Evolutionary conservation across 2,113 vertebrate genomes (phyloP).

Genomic region (Myodes glareolus): DNA sequence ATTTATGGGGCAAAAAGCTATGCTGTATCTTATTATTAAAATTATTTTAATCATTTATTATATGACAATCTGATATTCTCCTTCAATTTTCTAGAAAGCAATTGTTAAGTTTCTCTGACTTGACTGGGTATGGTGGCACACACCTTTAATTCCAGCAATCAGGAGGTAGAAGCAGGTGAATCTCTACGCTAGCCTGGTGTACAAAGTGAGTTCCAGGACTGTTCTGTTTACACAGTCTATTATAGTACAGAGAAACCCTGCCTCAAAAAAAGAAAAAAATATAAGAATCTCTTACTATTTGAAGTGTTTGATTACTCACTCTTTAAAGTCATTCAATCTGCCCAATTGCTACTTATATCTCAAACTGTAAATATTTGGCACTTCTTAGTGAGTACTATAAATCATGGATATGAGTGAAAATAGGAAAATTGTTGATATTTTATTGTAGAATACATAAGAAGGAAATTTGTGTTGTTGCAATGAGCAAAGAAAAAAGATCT

Average conservation of each 20-base stretch:
- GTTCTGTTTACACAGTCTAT: no score
- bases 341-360: not conserved
- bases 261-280: not conserved
- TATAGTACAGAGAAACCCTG: not conserved
- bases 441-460: not conserved
- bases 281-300: not conserved
- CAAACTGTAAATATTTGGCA: not conserved
- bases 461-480: not conserved
- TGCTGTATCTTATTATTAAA: not conserved
- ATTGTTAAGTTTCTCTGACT: not conserved
- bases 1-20: not conserved
- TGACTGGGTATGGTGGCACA: not conserved
- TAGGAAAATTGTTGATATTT: not conserved
- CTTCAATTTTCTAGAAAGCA: slow-evolving; percentile 63
- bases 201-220: not conserved
- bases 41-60: slow-evolving; percentile 52
- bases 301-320: slow-evolving; percentile 31
- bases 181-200: not conserved
- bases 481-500: not conserved
- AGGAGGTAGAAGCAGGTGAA: not conserved
- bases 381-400: not conserved
- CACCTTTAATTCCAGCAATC: not conserved
- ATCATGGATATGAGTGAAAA: not conserved
- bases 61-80: slow-evolving; percentile 25
- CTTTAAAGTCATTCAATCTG: slow-evolving; percentile 30